Evolutionary conservation across 1,140 invertebrate genomes (phyloP).

Genomic region (Medauroidea extradentata): DNA sequence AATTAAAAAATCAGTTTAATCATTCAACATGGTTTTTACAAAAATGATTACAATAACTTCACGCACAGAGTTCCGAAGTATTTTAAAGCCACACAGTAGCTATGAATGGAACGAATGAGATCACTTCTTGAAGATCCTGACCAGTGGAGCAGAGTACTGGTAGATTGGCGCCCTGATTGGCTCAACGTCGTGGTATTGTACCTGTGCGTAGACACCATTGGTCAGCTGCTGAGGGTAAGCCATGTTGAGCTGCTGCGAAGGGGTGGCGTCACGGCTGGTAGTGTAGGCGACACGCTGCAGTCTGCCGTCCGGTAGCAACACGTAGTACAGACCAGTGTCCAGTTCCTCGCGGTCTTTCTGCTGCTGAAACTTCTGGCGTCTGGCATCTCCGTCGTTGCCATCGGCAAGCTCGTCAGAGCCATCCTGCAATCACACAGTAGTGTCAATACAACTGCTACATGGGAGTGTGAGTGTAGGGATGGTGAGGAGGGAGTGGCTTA

Average conservation of each 20-base stretch:
- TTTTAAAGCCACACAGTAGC: too few relatives aligned
- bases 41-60: too few relatives aligned
- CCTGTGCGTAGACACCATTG: conserved; percentile 21
- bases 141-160: conserved; percentile 23
- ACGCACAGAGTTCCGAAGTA: too few relatives aligned
- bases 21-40: too few relatives aligned
- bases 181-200: conserved; percentile 28
- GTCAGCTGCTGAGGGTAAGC: conserved; percentile 2
- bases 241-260: background rate
- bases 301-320: conserved; percentile 22
- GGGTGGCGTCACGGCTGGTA: background rate
- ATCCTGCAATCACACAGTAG: too few relatives aligned
- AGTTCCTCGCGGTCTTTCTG: conserved; percentile 44
- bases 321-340: conserved; percentile 20
- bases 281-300: conserved; percentile 23
- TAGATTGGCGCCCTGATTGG: conserved; percentile 29
- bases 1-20: too few relatives aligned
- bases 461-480: too few relatives aligned
- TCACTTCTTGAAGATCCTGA: conserved; percentile 21
- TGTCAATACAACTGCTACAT: too few relatives aligned
- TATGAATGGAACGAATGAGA: too few relatives aligned
- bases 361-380: conserved; percentile 70
- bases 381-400: background rate
- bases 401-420: conserved; percentile 2
- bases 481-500: too few relatives aligned